Conservation (phyloP, 1,140 invertebrate genomes). For the Leptonema lineaticorne region DNA sequence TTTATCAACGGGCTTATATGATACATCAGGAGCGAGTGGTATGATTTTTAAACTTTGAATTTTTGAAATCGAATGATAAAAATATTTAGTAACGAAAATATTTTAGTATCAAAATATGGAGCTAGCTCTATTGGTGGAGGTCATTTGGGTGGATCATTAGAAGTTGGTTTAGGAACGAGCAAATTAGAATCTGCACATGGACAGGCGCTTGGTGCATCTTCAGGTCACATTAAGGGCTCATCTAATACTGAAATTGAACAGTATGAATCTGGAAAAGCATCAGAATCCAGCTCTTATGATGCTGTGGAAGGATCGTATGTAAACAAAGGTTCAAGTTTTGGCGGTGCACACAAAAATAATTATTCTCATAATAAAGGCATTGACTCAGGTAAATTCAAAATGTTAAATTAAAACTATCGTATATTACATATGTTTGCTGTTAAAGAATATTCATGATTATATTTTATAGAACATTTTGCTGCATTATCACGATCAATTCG, state of each 20-base stretch:
- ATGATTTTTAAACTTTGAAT: not conserved
- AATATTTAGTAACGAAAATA: not conserved
- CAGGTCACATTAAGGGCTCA: conserved; percentile 12
- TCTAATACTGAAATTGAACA: conserved; percentile 34
- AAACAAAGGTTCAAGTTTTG: conserved; percentile 22
- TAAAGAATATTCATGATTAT: no score
- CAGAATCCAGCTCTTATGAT: conserved; percentile 21
- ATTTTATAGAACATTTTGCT: no score
- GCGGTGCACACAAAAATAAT: not conserved
- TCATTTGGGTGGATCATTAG: not conserved
- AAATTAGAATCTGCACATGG: no score
- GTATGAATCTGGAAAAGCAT: conserved; percentile 30
- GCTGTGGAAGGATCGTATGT: not conserved
- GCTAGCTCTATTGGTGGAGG: not conserved
- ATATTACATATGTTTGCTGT: no score
- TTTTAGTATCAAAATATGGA: not conserved
- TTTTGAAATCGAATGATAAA: not conserved
- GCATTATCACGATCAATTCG: no score
- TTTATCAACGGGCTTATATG: not conserved
- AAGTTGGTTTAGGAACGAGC: no score
- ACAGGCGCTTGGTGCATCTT: not conserved
- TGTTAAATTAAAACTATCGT: no score
- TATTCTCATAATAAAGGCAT: no score
- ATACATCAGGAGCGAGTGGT: conserved; percentile 4
- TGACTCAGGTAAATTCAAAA: no score